phyloP scores from a whole-genome alignment of 2,888 invertebrate genomes.

The Encarsia formosa region DNA sequence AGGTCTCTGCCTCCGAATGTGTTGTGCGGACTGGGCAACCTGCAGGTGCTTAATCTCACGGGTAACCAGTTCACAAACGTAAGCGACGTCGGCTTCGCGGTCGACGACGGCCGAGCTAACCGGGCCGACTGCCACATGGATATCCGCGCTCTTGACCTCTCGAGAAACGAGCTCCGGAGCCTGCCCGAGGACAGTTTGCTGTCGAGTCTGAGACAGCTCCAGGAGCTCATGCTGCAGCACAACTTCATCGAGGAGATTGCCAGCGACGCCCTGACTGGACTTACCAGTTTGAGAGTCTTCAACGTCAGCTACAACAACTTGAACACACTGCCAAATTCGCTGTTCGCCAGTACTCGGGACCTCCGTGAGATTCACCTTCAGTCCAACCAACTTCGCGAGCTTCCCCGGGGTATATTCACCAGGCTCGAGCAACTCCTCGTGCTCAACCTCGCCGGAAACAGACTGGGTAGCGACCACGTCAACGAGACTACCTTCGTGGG shows the following conservation, averaged over 20 bases:
- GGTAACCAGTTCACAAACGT: slow-evolving; percentile 76
- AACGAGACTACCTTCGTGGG: slow-evolving; percentile 83
- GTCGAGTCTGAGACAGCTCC: slow-evolving; percentile 70
- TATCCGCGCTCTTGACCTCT: slow-evolving; percentile 73
- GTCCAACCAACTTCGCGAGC: slow-evolving; percentile 77
- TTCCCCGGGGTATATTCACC: slow-evolving; percentile 79
- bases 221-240: slow-evolving; percentile 74
- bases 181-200: slow-evolving; percentile 73
- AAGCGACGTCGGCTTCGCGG: slow-evolving; percentile 68
- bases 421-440: slow-evolving; percentile 79
- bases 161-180: slow-evolving; percentile 72
- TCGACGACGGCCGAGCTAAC: slow-evolving; percentile 46
- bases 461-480: slow-evolving; percentile 77
- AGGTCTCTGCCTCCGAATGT: slow-evolving; percentile 73
- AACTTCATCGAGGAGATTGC: slow-evolving; percentile 79
- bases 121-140: slow-evolving; percentile 57
- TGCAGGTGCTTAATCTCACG: slow-evolving; percentile 80
- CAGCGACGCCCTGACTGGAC: slow-evolving; percentile 73
- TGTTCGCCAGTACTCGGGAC: slow-evolving; percentile 78
- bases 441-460: slow-evolving; percentile 79
- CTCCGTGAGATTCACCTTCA: slow-evolving; percentile 78
- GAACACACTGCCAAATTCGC: slow-evolving; percentile 72
- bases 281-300: slow-evolving; percentile 73
- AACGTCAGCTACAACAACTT: slow-evolving; percentile 85
- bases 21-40: slow-evolving; percentile 74